A percentile compares a stretch with the other conserved stretches of the same genome.
These are phyloP conservation scores for Oceanodroma tethys DNA, from an alignment of 2,113 vertebrate species.

Conservation along the genomic window DNA sequence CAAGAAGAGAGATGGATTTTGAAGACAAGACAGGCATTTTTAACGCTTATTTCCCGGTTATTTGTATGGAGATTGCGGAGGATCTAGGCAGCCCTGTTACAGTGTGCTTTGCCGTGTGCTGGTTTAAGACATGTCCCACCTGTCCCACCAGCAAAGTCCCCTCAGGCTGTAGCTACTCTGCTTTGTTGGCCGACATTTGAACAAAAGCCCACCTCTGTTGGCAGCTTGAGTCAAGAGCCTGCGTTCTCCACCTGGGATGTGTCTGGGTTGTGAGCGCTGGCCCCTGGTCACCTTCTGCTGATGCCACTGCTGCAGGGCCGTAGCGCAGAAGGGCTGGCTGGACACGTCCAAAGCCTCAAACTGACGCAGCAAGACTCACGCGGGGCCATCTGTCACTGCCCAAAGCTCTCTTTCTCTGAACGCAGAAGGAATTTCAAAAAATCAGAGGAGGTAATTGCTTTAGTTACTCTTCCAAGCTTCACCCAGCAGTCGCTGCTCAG, in stretches of 20 bases:
- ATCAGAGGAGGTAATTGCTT: constrained; percentile 29
- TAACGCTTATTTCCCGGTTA: not conserved
- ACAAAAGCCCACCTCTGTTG: not conserved
- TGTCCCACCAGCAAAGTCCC: not conserved
- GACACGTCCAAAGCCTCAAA: not conserved
- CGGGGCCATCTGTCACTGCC: constrained; percentile 46
- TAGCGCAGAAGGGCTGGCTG: not conserved
- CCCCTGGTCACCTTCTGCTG: not conserved
- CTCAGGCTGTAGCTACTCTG: not conserved
- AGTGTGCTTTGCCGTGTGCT: fast-evolving
- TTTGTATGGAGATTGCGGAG: not conserved
- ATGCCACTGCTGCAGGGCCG: not conserved
- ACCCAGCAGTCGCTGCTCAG: not conserved
- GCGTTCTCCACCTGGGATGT: not conserved
- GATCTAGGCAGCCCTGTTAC: not conserved
- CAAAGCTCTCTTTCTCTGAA: not conserved
- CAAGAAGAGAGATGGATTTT: not conserved
- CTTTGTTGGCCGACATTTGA: not conserved
- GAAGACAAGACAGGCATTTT: not conserved
- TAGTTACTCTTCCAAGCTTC: not conserved
- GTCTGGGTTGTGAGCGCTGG: not conserved
- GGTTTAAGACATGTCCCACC: not conserved
- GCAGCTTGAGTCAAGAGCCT: not conserved
- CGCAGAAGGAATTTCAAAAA: not conserved
- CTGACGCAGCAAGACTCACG: not conserved